Evolutionary conservation across 2,113 vertebrate species (phyloP).

Genomic region (Prietella phreatophila): DNA sequence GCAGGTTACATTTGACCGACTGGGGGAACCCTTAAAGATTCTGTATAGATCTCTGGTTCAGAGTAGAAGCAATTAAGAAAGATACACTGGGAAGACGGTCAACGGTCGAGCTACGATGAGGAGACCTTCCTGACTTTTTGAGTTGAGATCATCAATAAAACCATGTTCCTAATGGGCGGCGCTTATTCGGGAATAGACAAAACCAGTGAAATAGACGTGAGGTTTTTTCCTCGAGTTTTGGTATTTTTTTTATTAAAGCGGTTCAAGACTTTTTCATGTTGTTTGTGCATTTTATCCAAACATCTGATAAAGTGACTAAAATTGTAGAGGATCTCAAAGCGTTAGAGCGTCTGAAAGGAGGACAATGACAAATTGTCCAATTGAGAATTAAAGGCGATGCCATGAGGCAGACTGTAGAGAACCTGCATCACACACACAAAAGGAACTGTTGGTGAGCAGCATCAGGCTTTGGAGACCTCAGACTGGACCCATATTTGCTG

Average conservation of each 20-base stretch:
- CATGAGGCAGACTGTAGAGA: constrained; percentile 3
- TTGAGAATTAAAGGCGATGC: constrained; percentile 3
- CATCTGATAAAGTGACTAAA: background rate
- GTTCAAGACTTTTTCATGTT: background rate
- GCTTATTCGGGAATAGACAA: background rate
- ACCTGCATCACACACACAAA: background rate
- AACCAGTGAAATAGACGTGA: background rate
- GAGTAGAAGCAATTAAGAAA: background rate
- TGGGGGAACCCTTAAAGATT: background rate
- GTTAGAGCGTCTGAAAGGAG: background rate
- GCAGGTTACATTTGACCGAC: background rate
- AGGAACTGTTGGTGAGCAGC: constrained; percentile 17
- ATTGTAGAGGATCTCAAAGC: background rate
- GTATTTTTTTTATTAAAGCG: background rate
- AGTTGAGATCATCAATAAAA: background rate
- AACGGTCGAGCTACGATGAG: background rate
- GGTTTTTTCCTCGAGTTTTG: background rate
- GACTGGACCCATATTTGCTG: background rate
- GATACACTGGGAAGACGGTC: no score
- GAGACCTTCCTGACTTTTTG: background rate
- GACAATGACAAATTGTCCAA: background rate
- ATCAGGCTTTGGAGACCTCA: constrained; percentile 43
- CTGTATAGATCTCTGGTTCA: background rate
- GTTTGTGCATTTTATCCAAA: background rate
- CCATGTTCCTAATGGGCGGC: background rate